Base-by-base conservation (phyloP, 2,888 invertebrate genomes). In the Ligdia adustata region DNA sequence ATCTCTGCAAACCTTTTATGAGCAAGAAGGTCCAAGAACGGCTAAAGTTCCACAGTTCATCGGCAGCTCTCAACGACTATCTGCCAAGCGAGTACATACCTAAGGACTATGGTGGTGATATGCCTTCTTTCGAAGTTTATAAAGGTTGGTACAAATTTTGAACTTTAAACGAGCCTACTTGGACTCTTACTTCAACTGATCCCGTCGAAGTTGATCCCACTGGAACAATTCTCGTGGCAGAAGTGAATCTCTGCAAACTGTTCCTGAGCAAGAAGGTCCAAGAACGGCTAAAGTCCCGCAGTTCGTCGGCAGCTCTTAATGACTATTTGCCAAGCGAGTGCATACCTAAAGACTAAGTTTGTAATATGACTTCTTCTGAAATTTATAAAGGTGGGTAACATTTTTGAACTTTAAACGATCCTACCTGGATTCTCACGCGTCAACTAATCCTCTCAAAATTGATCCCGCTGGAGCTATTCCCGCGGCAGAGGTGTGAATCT, bases 61-160 rank as follows among this genome's bases (percentile, higher is more conserved):
- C 40, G 1, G 46, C 53, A 4, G 34, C 22, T 0, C 14, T 57
- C 1, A 28, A 35, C 4, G 20, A 51, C n/a, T 13, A 28, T 7
- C 9, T 54, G 2, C 57, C 53, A 4, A 54, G 42, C 4, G 45
- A 57, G 9, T 53, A 49, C 18, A 9, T 57, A 1, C 46, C 43
- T 0, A 43, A 38, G 1, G 53, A 54, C 9, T 51, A 52, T 34
- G 57, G 53, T 0, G 53, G 53, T 1, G 32, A 52, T 16, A n/a
- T 38, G 4, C 43, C 46, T 1, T 28, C 34, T 14, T n/a, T 33
- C 13, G 18, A 24, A 6, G 35, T 31, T 1, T 34, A 37, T 5
- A 42, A 9, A 38, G 53, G 53, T 57, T n/a, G n/a, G n/a, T n/a
- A n/a, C n/a, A n/a, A n/a, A n/a, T n/a, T n/a, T n/a, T n/a, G n/a